Evolutionary conservation across 2,113 vertebrate genomes (phyloP).

Genomic region (Epinephelus moara): DNA sequence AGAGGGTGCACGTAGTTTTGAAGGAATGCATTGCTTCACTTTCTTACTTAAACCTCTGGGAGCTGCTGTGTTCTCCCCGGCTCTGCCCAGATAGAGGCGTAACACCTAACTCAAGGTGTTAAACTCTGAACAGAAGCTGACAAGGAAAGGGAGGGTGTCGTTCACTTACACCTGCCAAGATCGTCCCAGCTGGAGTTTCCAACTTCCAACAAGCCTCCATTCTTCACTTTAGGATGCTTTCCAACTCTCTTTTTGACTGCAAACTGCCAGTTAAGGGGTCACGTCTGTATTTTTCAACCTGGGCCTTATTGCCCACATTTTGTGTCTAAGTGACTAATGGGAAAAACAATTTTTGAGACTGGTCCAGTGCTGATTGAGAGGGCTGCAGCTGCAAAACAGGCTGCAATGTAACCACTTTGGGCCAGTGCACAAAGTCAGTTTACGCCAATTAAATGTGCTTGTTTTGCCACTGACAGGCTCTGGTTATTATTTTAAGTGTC

Average conservation of each 20-base stretch:
- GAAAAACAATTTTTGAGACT: too few relatives aligned
- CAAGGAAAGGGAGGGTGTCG: background rate
- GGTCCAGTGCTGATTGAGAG: too few relatives aligned
- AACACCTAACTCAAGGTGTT: constrained; percentile 20
- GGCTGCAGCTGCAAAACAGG: too few relatives aligned
- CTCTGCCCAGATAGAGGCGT: background rate
- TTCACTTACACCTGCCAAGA: constrained; percentile 18
- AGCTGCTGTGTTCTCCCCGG: background rate
- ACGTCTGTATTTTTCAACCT: too few relatives aligned
- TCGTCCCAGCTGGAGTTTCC: background rate
- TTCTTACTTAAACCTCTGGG: background rate
- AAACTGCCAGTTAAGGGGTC: background rate
- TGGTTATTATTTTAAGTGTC: too few relatives aligned
- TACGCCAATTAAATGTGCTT: too few relatives aligned
- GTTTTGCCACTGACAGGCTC: too few relatives aligned
- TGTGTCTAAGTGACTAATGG: too few relatives aligned
- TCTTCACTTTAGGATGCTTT: background rate
- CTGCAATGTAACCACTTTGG: too few relatives aligned
- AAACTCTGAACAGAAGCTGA: constrained; percentile 16
- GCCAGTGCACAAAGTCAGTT: too few relatives aligned
- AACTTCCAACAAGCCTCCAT: background rate
- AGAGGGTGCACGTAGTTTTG: constrained; percentile 4
- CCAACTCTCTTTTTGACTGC: background rate
- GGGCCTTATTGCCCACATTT: too few relatives aligned
- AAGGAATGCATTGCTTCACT: constrained; percentile 10